Conservation (phyloP, 2,888 invertebrate genomes). For the Leptinotarsa tumamoca region DNA sequence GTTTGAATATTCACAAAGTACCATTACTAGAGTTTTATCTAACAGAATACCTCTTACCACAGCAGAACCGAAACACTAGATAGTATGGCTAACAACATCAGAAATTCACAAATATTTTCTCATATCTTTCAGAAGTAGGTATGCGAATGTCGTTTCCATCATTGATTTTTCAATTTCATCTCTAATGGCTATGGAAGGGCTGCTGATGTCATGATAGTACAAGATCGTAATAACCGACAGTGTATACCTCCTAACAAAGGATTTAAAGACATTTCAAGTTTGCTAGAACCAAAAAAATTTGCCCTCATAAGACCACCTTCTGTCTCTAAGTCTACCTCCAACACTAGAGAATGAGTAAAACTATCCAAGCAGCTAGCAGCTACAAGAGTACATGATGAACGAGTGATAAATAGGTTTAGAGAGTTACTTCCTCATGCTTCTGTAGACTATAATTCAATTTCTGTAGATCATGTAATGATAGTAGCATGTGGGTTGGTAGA, state of each 20-base stretch:
- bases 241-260: too few species aligned
- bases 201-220: too few species aligned
- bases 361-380: not conserved
- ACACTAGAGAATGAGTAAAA: not conserved
- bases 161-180: conserved; percentile 33
- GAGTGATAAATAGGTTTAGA: not conserved
- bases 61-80: too few species aligned
- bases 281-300: not conserved
- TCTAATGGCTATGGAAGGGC: too few species aligned
- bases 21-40: too few species aligned
- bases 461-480: too few species aligned
- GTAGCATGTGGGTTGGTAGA: too few species aligned
- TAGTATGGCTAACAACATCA: too few species aligned
- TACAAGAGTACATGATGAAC: not conserved
- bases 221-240: too few species aligned
- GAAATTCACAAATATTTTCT: not conserved
- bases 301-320: conserved; percentile 20
- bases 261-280: not conserved
- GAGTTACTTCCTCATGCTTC: not conserved
- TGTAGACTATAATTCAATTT: not conserved
- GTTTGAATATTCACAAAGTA: too few species aligned
- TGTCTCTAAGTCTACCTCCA: not conserved
- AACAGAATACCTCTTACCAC: too few species aligned
- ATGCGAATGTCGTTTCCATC: conserved; percentile 31
- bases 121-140: conserved; percentile 34